phyloP scores from a whole-genome alignment of 1,140 invertebrate species.

The Drosophila baimaii region DNA sequence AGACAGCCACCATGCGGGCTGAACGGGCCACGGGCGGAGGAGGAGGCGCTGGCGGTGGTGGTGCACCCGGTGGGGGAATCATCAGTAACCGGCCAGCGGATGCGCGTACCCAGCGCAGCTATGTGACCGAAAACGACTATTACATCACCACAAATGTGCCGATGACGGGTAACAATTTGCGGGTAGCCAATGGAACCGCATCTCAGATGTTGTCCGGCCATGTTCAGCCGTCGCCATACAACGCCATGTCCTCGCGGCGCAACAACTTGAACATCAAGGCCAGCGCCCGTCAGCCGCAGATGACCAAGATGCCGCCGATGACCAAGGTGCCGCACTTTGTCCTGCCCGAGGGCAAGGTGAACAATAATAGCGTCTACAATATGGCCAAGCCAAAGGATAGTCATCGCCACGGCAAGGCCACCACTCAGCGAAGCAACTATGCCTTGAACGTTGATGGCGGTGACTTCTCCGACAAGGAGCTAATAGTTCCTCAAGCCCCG shows the following conservation, averaged over 20 bases:
- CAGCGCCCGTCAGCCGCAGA: slow-evolving; percentile 41
- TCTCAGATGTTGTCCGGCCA: slow-evolving; percentile 19
- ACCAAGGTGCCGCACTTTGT: slow-evolving; percentile 49
- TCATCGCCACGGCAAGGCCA: slow-evolving; percentile 26
- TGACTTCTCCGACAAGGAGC: slow-evolving; percentile 51
- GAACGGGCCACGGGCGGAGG: slow-evolving; percentile 7
- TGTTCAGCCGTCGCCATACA: slow-evolving; percentile 43
- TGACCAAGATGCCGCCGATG: slow-evolving; percentile 9
- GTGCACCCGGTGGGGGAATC: slow-evolving; percentile 16
- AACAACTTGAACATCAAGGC: slow-evolving; percentile 30
- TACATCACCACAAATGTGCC: slow-evolving; percentile 71
- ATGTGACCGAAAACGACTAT: slow-evolving; percentile 68
- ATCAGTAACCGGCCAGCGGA: slow-evolving; percentile 41
- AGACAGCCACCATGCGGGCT: slow-evolving; percentile 42
- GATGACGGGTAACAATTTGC: slow-evolving; percentile 46
- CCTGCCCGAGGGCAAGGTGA: slow-evolving; percentile 20
- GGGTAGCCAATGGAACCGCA: slow-evolving; percentile 10
- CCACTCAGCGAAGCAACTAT: slow-evolving; percentile 39
- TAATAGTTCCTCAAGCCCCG: slow-evolving; percentile 12
- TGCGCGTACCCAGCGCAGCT: slow-evolving; percentile 59
- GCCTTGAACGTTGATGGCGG: slow-evolving; percentile 10
- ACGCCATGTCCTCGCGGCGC: slow-evolving; percentile 40
- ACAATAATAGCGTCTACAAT: slow-evolving; percentile 16
- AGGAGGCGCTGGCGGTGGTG: slow-evolving; percentile 4
- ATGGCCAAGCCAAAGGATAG: slow-evolving; percentile 27